Base-by-base conservation (phyloP, 2,888 invertebrate species). In the Orthosia incerta region DNA sequence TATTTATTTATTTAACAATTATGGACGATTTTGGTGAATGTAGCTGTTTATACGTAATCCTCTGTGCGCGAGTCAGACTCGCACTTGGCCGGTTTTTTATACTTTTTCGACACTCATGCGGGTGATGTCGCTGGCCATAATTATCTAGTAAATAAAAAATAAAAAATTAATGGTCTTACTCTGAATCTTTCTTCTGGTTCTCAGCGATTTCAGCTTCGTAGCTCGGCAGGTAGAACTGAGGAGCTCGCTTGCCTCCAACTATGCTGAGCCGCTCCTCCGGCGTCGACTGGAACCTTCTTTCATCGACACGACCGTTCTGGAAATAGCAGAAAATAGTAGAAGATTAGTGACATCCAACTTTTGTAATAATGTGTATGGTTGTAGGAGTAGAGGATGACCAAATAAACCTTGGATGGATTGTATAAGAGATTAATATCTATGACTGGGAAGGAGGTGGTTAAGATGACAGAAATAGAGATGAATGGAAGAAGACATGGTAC, bases 181-280 rank as follows among this genome's bases (percentile, higher is more conserved):
- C 99, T 63, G 99, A 99, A 94, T 99, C 99, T 94, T 99, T 99
- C 93, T 98, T 99, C 96, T 99, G 99, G 93, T 99, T 99, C 95
- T 99, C 99, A 2, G 99, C 99, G 84, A 99, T 99, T 92, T 99
- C 99, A 0, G 99, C 99, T 91, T 98, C 98, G 93, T 99, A 99
- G 87, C 98, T 98, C 11, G 98, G 98, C 97, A 99, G 98, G 93
- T 99, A 99, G 96, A 99, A 99, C 95, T 99, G 99, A 0, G 99
- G 99, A 0, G 99, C 98, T 51, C 99, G 97, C 91, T 99, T 99
- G 74, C 99, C 99, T n/a, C 99, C 99, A 31, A 99, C 98, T 91
- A 99, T 99, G 82, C 99, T 99, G 70, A 99, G 95, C 15, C 99
- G 97, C 91, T 99, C 99, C 93, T 99, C 99, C 18, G 98, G 98